Conservation (phyloP, 2,888 invertebrate species). For the Muschampia plurimacula region DNA sequence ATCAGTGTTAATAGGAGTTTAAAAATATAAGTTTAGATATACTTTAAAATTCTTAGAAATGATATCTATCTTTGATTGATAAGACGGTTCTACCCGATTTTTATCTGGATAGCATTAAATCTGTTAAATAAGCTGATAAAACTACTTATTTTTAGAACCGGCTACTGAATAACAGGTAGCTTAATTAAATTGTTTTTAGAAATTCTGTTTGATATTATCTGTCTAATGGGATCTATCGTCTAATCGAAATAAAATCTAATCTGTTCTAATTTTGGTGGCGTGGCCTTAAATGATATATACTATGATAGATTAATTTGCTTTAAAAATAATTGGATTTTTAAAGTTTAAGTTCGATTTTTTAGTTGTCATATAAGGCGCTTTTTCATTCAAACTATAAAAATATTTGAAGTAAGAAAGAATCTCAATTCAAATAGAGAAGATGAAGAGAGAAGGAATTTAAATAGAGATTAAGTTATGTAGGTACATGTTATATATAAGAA, state of each 20-base stretch:
- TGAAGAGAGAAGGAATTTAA: too few species aligned
- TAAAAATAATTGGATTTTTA: neutral
- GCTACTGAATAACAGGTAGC: constrained; percentile 38
- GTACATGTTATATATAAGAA: too few species aligned
- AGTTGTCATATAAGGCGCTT: too few species aligned
- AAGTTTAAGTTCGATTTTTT: neutral
- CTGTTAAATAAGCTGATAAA: constrained; percentile 1
- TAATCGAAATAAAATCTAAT: constrained; percentile 31
- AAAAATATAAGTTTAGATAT: neutral
- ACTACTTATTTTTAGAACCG: constrained; percentile 20
- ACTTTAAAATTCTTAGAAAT: neutral
- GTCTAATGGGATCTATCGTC: constrained; percentile 27
- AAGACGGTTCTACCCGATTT: neutral
- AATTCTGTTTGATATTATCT: constrained; percentile 19
- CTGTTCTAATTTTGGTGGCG: constrained; percentile 17
- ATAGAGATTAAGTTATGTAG: too few species aligned
- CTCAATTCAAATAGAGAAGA: too few species aligned
- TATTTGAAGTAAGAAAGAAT: too few species aligned
- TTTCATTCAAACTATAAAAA: too few species aligned
- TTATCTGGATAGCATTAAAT: neutral
- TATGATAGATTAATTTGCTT: neutral
- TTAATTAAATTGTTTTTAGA: constrained; percentile 14
- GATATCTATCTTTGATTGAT: neutral
- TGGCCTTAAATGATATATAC: constrained; percentile 18
- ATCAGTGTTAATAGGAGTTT: too few species aligned